Percentiles rank a stretch among this genome's conserved stretches.
Conservation (phyloP, 1,140 invertebrate species). For the Bradysia coprophila region DNA sequence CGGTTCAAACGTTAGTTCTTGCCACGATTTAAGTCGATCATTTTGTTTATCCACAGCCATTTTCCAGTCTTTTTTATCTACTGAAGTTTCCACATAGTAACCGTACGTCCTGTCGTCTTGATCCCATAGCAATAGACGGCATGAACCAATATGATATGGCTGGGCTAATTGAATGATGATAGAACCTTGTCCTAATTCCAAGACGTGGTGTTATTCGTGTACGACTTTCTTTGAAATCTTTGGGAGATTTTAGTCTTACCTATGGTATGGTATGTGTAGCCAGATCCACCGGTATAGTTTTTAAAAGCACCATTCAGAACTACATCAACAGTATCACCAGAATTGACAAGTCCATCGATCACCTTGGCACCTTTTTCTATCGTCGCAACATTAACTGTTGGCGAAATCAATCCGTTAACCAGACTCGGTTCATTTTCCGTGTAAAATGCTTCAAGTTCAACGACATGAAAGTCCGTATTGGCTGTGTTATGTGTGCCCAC, state of each 20-base stretch:
- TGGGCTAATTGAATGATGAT: conserved; percentile 32
- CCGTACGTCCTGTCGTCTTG: conserved; percentile 92
- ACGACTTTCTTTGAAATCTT: no score
- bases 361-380: conserved; percentile 75
- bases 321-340: conserved; percentile 77
- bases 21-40: conserved; percentile 55
- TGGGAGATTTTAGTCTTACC: no score
- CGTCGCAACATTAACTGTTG: conserved; percentile 82
- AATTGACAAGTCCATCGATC: conserved; percentile 87
- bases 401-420: conserved; percentile 59
- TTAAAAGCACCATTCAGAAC: conserved; percentile 86
- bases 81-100: conserved; percentile 90
- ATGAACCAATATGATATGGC: conserved; percentile 81
- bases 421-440: conserved; percentile 55
- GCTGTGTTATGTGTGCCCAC: conserved; percentile 92
- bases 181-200: conserved; percentile 24
- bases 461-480: conserved; percentile 86
- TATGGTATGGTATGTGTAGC: conserved; percentile 97
- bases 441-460: conserved; percentile 81
- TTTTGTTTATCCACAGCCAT: conserved; percentile 52
- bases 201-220: conserved; percentile 89
- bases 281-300: conserved; percentile 96
- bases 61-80: conserved; percentile 78
- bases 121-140: conserved; percentile 91
- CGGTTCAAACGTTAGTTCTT: conserved; percentile 63